Evolutionary conservation across 2,888 invertebrate species (phyloP).

Genomic region (Aporophyla nigra): DNA sequence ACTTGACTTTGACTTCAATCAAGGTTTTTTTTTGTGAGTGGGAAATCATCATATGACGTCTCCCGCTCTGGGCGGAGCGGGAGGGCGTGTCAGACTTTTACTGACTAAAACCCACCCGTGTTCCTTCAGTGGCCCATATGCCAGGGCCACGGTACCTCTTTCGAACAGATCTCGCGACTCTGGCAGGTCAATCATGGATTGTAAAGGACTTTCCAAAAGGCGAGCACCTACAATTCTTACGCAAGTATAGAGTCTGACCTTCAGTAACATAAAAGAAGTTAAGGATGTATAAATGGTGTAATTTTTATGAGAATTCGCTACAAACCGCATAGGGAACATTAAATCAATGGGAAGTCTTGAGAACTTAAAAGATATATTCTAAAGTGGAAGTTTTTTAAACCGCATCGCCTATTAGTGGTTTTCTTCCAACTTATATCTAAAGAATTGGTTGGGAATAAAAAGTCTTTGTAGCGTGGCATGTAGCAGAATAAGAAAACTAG

Average conservation of each 20-base stretch:
- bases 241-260: not conserved
- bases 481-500: not conserved
- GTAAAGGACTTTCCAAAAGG: not conserved
- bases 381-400: constrained; percentile 79
- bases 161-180: too few species aligned
- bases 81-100: too few species aligned
- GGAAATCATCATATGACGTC: too few species aligned
- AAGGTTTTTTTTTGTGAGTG: too few species aligned
- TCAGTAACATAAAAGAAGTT: not conserved
- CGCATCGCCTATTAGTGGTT: constrained; percentile 86
- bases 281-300: not conserved
- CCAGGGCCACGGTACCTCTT: too few species aligned
- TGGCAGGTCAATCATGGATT: not conserved
- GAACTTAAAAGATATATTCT: constrained; percentile 33
- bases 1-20: too few species aligned
- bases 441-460: constrained; percentile 78
- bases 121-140: too few species aligned
- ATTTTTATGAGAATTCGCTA: constrained; percentile 10
- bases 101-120: too few species aligned
- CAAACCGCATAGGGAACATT: constrained; percentile 30
- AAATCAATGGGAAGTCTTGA: constrained; percentile 33
- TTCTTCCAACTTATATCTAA: constrained; percentile 75
- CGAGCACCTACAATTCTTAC: not conserved
- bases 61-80: too few species aligned
- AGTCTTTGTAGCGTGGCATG: constrained; percentile 19